Conservation (phyloP, 2,113 vertebrate species). For the Embiotoca jacksoni region DNA sequence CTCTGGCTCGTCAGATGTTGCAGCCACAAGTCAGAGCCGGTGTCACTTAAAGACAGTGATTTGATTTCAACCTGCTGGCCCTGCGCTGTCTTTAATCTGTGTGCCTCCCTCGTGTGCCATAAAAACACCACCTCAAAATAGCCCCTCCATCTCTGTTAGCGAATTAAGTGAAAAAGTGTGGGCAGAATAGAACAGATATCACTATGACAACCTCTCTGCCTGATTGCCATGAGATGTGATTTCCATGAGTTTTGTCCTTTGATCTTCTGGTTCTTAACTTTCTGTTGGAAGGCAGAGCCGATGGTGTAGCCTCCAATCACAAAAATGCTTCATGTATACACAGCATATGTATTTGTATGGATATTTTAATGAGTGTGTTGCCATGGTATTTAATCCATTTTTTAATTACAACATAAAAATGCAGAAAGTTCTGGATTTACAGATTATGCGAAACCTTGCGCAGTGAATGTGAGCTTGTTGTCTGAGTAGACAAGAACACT, state of each 20-base stretch:
- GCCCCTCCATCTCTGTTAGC: conserved; percentile 52
- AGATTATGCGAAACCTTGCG: conserved; percentile 18
- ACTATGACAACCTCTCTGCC: conserved; percentile 81
- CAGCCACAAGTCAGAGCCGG: conserved; percentile 18
- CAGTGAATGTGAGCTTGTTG: conserved; percentile 17
- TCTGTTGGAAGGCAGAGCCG: conserved; percentile 22
- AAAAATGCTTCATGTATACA: neutral
- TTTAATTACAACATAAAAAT: conserved; percentile 2
- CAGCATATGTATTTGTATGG: too few relatives aligned
- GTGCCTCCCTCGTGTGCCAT: conserved; percentile 40
- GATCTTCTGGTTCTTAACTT: conserved; percentile 43
- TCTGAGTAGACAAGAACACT: conserved; percentile 31
- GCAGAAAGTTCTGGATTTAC: conserved; percentile 18
- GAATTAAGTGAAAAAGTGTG: conserved; percentile 75
- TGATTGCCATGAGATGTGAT: conserved; percentile 67
- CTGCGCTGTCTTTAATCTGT: conserved; percentile 46
- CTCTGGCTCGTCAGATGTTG: neutral
- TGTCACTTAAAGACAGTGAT: neutral
- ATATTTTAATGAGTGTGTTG: neutral
- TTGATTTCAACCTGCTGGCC: conserved; percentile 37
- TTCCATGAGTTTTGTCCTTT: conserved; percentile 52
- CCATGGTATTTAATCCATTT: conserved; percentile 8
- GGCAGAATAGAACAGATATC: conserved; percentile 73
- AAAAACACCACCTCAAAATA: conserved; percentile 79
- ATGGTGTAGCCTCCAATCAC: neutral